A percentile compares a stretch with the other conserved stretches of the same genome.
These are phyloP conservation scores for Eidolon helvum DNA, from an alignment of 2,113 vertebrate genomes.

Conservation along the genomic window DNA sequence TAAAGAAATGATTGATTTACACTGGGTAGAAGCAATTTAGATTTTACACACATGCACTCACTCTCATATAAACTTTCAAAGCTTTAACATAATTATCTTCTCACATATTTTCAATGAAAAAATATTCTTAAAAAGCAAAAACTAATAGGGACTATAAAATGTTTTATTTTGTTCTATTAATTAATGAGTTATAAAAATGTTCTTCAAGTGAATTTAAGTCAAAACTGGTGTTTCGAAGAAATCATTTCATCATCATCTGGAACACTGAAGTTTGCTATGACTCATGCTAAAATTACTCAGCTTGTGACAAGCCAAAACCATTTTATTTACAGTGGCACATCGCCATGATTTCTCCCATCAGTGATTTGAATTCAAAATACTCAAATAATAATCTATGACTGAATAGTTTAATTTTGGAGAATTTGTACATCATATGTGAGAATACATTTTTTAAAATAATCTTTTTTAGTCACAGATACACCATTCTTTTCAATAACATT, in stretches of 20 bases:
- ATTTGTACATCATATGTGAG: background rate
- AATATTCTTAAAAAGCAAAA: background rate
- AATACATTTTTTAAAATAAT: background rate
- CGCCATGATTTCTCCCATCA: background rate
- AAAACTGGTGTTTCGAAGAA: background rate
- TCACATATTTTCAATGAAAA: background rate
- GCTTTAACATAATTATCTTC: background rate
- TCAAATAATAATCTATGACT: background rate
- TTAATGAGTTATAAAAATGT: background rate
- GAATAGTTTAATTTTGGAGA: background rate
- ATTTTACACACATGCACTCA: background rate
- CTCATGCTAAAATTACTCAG: background rate
- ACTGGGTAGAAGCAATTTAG: constrained; percentile 29
- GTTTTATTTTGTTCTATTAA: background rate
- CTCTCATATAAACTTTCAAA: constrained; percentile 4
- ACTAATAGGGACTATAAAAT: background rate
- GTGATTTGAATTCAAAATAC: background rate
- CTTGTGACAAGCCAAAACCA: background rate
- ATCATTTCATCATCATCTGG: background rate
- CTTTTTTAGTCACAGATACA: background rate
- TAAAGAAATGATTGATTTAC: constrained; percentile 29
- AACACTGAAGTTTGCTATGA: background rate
- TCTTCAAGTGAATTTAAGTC: background rate
- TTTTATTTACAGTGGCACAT: constrained; percentile 14
- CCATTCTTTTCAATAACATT: background rate